These are phyloP conservation scores for Alosa alosa DNA, from an alignment of 2,113 vertebrate species.

Conservation along the genomic window DNA sequence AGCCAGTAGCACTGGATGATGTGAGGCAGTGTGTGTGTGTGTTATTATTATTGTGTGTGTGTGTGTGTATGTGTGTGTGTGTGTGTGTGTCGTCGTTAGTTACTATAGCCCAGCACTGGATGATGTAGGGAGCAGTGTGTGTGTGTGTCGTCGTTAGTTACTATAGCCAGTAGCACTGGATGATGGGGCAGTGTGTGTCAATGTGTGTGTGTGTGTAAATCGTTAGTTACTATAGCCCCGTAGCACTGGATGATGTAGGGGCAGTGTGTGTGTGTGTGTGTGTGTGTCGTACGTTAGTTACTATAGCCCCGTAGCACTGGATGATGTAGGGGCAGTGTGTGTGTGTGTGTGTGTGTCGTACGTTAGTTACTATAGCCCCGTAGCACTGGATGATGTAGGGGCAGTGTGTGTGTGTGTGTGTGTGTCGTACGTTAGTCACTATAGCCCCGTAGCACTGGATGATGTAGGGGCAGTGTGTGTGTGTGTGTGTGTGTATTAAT, in stretches of 20 bases:
- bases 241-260: conserved; percentile 96
- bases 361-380: background rate
- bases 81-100: too few relatives aligned
- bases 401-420: background rate
- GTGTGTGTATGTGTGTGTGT: too few relatives aligned
- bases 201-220: too few relatives aligned
- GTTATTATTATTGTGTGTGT: too few relatives aligned
- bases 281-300: background rate
- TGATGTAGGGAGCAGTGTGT: too few relatives aligned
- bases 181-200: too few relatives aligned
- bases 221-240: conserved; percentile 91
- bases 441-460: background rate
- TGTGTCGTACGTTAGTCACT: background rate
- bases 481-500: too few relatives aligned
- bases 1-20: too few relatives aligned
- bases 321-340: conserved; percentile 74
- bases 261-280: conserved; percentile 65
- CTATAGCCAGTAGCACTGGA: too few relatives aligned
- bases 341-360: background rate
- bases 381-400: background rate
- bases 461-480: background rate
- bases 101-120: too few relatives aligned
- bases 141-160: too few relatives aligned
- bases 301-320: background rate
- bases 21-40: too few relatives aligned